Conservation (phyloP, 2,888 invertebrate genomes). For the Digitonthophagus gazella region DNA sequence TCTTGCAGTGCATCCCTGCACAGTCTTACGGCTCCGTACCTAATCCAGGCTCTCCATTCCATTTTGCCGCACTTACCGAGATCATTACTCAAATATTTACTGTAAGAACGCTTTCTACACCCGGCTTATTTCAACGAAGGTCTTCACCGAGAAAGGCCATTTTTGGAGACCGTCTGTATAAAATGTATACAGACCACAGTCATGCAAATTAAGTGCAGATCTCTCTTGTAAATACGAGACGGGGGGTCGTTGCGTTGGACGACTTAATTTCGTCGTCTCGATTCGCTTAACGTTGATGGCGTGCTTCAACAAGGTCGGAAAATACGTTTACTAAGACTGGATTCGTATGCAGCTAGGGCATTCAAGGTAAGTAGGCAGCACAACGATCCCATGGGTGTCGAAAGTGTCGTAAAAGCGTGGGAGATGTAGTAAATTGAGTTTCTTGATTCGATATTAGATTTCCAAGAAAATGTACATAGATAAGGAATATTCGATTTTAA, state of each 20-base stretch:
- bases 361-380: too few relatives aligned
- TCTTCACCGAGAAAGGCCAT: too few relatives aligned
- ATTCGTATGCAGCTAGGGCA: too few relatives aligned
- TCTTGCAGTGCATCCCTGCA: neutral
- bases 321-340: neutral
- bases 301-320: neutral
- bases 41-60: neutral
- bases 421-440: too few relatives aligned
- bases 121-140: too few relatives aligned
- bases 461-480: too few relatives aligned
- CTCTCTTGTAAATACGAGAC: neutral
- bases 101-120: neutral
- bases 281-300: neutral
- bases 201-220: neutral
- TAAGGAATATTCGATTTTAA: too few relatives aligned
- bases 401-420: too few relatives aligned
- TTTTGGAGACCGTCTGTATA: too few relatives aligned
- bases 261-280: neutral
- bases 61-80: slow-evolving; percentile 2
- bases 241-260: neutral
- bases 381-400: too few relatives aligned
- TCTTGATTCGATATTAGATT: too few relatives aligned
- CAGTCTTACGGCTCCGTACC: neutral
- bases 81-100: slow-evolving; percentile 16
- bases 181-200: neutral